phyloP scores from a whole-genome alignment of 1,140 invertebrate species.

The Camponotus vicinus region DNA sequence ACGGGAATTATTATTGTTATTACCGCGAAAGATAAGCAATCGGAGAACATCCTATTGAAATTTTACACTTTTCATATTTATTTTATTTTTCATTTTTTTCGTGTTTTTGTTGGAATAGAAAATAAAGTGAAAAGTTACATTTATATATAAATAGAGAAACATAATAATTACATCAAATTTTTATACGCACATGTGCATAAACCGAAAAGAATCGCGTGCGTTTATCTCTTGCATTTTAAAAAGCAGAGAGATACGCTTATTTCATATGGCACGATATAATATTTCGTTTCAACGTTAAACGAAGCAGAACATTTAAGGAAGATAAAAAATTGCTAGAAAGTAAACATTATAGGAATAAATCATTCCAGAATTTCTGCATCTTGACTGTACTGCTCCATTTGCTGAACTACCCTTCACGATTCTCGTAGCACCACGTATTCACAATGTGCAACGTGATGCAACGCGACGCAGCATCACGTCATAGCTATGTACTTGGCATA shows the following conservation, averaged over 20 bases:
- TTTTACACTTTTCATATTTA: background rate
- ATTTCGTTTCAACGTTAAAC: conserved; percentile 1
- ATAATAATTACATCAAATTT: background rate
- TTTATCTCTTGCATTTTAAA: conserved; percentile 3
- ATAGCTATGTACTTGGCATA: conserved; percentile 33
- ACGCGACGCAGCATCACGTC: background rate
- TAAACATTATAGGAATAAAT: conserved; percentile 59
- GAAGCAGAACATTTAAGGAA: conserved; percentile 30
- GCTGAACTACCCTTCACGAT: background rate
- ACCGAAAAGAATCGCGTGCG: no score
- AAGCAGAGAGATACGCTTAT: background rate
- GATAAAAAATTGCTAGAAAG: background rate
- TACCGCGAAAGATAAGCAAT: background rate
- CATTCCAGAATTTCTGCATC: conserved; percentile 41
- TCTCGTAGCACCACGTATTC: conserved; percentile 27
- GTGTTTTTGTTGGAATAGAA: background rate
- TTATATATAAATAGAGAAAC: no score
- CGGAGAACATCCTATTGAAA: background rate
- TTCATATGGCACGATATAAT: background rate
- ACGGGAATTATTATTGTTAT: background rate
- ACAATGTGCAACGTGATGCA: conserved; percentile 49
- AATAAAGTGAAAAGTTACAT: no score
- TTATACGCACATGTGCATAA: background rate
- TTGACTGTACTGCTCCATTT: conserved; percentile 39
- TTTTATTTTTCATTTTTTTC: background rate